Base-by-base conservation (phyloP, 2,113 vertebrate genomes). In the Stercorarius parasiticus region DNA sequence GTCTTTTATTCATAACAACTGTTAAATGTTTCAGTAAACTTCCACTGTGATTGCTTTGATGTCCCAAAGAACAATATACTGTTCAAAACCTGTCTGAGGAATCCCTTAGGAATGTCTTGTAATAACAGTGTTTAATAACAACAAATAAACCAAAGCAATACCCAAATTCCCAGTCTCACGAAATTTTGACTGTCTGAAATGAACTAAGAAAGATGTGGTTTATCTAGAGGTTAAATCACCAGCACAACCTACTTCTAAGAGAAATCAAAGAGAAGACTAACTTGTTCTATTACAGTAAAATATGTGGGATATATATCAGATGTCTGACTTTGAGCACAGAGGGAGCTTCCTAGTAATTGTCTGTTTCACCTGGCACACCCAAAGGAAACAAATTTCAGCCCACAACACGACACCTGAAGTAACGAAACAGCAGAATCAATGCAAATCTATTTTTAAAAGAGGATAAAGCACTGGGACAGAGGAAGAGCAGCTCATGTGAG, bases 21-120 rank as follows among this genome's bases (percentile, higher is more conserved):
- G 23, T 34, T 91, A 92, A 96, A 92, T 65, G 8, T 93, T 92
- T 91, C 65, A 76, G 81, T 58, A 86, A 93, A 95, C 40, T 83
- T 94, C 88, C 5, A 4, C 53, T 76, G 76, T 56, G 72, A 52
- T 76, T 92, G 16, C 62, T 76, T 61, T 19, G 11, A 79, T 69
- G 21, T 88, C 56, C 47, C 43, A 52, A 69, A 67, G 27, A 76
- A 49, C 43, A 91, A 82, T 40, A 64, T 14, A 43, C 18, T 76
- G 22, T 82, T 95, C 56, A 74, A 93, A 88, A 88, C 20, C 25
- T 83, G 22, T 67, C 43, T 65, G 47, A 89, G 49, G 7, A 84
- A 84, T 79, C 80, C 36, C 56, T 49, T 53, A 65, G 72, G 88
- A 92, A 91, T 38, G 8, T 55, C 61, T 55, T 88, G 34, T 49